A percentile compares a stretch with the other conserved stretches of the same genome.
Evolutionary conservation across 2,888 invertebrate species (phyloP).

Genomic region (Megaustenia siamemsis): DNA sequence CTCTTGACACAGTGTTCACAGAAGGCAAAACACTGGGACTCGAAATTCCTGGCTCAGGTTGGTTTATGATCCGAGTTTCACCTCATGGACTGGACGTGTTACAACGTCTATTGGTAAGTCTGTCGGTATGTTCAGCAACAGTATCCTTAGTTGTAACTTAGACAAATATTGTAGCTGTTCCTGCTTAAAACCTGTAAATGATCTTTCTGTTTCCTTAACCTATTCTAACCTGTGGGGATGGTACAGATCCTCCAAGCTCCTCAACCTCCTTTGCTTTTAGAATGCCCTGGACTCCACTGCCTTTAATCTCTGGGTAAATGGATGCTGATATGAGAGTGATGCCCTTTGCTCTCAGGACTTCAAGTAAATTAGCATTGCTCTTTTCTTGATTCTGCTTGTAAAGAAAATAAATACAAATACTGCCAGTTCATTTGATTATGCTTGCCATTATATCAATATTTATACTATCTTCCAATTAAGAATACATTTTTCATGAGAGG

Average conservation of each 20-base stretch:
- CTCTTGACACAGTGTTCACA: too few species aligned
- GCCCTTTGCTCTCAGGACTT: constrained; percentile 7
- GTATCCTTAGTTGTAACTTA: too few species aligned
- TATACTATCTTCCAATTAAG: background rate
- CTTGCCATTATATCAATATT: background rate
- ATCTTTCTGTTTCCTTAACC: too few species aligned
- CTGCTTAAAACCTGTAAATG: too few species aligned
- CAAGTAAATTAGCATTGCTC: background rate
- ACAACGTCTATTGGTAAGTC: too few species aligned
- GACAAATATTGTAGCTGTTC: too few species aligned
- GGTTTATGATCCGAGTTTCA: too few species aligned
- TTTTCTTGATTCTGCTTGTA: background rate
- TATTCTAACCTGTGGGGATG: constrained; percentile 16
- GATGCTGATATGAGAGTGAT: constrained; percentile 26
- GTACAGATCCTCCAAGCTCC: background rate
- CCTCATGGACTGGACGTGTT: too few species aligned
- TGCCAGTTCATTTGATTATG: too few species aligned
- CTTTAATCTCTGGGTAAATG: constrained; percentile 5
- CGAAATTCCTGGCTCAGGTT: too few species aligned
- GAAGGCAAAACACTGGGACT: too few species aligned
- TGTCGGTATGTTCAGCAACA: too few species aligned
- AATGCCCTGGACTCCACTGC: background rate
- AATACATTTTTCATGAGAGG: background rate
- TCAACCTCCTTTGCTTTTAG: background rate
- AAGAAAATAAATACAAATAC: background rate